A percentile compares a stretch with the other conserved stretches of the same genome.
Evolutionary conservation across 2,888 invertebrate genomes (phyloP).

Genomic region (Drosophila borealis): DNA sequence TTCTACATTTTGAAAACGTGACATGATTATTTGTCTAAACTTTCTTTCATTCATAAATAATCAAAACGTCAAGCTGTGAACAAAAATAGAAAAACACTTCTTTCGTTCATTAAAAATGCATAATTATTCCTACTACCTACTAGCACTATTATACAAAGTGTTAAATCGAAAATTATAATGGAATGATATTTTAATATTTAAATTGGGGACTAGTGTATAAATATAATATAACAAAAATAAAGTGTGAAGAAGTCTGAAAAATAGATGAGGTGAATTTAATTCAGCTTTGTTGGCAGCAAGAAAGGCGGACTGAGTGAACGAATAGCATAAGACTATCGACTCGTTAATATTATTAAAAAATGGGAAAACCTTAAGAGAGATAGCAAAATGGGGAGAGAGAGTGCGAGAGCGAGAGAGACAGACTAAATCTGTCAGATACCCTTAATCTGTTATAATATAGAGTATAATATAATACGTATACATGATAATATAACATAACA

Average conservation of each 20-base stretch:
- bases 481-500: too few species aligned
- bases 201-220: background rate
- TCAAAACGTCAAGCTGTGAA: background rate
- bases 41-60: conserved; percentile 14
- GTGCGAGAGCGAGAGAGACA: background rate
- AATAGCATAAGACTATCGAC: too few species aligned
- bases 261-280: background rate
- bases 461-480: too few species aligned
- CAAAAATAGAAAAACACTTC: background rate
- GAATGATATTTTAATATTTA: background rate
- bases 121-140: background rate
- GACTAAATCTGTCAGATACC: too few species aligned
- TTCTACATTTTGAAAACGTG: conserved; percentile 13
- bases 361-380: too few species aligned
- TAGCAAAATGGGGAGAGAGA: background rate
- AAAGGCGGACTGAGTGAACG: too few species aligned
- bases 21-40: background rate
- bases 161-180: background rate
- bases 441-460: too few species aligned
- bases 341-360: too few species aligned
- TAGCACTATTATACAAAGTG: background rate
- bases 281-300: too few species aligned
- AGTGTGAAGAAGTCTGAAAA: background rate
- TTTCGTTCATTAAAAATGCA: conserved; percentile 3
- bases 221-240: background rate